A percentile compares a stretch with the other conserved stretches of the same genome.
phyloP scores from a whole-genome alignment of 2,113 vertebrate genomes.

The Ceuthmochares aereus region DNA sequence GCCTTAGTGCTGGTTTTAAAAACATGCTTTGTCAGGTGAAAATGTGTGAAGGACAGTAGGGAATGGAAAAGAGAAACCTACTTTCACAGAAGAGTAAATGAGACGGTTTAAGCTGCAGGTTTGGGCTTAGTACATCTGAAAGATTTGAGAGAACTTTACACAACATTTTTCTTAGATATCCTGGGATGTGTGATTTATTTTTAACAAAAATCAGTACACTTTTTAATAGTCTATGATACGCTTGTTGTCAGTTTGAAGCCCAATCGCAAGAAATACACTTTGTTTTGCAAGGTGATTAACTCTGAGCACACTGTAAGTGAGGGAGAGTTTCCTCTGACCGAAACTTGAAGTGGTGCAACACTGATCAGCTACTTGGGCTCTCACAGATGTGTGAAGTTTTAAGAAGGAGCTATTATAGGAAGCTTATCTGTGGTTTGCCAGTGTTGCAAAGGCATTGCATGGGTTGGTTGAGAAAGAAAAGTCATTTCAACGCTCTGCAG shows the following conservation, averaged over 20 bases:
- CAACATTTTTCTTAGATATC: neutral
- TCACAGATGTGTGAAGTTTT: neutral
- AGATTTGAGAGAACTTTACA: neutral
- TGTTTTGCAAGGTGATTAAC: neutral
- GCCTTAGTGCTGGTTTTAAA: neutral
- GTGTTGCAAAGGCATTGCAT: neutral
- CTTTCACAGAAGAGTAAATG: neutral
- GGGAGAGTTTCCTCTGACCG: neutral
- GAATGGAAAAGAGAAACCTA: neutral
- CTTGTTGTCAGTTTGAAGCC: neutral
- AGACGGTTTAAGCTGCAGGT: neutral
- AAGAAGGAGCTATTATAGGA: neutral
- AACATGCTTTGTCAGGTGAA: neutral
- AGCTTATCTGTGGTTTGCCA: neutral
- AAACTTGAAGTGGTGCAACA: neutral
- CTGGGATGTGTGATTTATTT: neutral
- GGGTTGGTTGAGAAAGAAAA: neutral
- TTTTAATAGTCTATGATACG: neutral
- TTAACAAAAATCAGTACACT: neutral
- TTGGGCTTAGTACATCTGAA: neutral
- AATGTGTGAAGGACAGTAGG: neutral
- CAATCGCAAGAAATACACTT: neutral
- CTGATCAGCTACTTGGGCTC: neutral
- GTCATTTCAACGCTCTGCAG: neutral
- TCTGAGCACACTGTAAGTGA: neutral